phyloP scores from a whole-genome alignment of 1,140 invertebrate genomes.

The Mycetomoellerius zeteki region DNA sequence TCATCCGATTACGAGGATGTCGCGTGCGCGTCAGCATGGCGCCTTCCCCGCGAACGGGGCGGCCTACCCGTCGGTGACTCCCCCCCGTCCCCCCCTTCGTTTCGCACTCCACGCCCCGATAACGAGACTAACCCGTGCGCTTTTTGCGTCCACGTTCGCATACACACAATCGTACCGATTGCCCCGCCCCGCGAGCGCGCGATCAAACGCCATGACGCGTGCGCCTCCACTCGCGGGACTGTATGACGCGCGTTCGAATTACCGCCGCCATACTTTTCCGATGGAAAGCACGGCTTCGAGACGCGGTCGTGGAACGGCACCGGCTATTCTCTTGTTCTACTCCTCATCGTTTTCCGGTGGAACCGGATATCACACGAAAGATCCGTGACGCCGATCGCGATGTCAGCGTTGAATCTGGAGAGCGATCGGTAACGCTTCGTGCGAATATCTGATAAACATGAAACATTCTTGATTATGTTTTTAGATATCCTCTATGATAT shows the following conservation, averaged over 20 bases:
- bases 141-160: slow-evolving; percentile 65
- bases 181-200: slow-evolving; percentile 72
- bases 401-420: neutral
- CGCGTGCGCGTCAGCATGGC: slow-evolving; percentile 69
- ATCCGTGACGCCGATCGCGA: neutral
- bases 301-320: slow-evolving; percentile 27
- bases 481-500: neutral
- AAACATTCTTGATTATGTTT: neutral
- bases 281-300: slow-evolving; percentile 40
- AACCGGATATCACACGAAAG: neutral
- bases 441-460: neutral
- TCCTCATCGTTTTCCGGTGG: neutral
- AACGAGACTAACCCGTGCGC: slow-evolving; percentile 55
- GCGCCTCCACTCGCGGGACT: slow-evolving; percentile 56
- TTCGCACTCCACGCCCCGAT: slow-evolving; percentile 10
- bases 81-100: neutral
- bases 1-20: slow-evolving; percentile 64
- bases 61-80: neutral
- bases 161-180: slow-evolving; percentile 51
- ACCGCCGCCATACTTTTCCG: slow-evolving; percentile 73
- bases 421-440: too few species aligned
- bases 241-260: slow-evolving; percentile 74
- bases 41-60: slow-evolving; percentile 30
- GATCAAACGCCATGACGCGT: slow-evolving; percentile 61
- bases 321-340: slow-evolving; percentile 9